A percentile compares a stretch with the other conserved stretches of the same genome.
Evolutionary conservation across 2,888 invertebrate genomes (phyloP).

Genomic region (Hedya salicella): DNA sequence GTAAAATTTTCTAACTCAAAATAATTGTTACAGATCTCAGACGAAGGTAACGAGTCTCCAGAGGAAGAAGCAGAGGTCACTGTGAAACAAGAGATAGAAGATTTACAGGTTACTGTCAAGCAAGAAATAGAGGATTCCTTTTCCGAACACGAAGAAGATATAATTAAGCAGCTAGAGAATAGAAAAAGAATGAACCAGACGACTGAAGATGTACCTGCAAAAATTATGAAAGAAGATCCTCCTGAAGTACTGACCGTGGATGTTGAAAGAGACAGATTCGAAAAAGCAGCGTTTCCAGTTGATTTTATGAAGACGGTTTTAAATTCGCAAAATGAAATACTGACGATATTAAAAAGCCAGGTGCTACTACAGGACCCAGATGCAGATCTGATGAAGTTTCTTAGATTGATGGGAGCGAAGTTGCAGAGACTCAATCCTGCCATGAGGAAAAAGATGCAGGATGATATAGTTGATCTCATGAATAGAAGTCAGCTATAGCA

Average conservation of each 20-base stretch:
- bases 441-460: constrained; percentile 8
- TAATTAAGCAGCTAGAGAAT: not conserved
- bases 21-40: not conserved
- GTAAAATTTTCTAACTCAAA: too few species aligned
- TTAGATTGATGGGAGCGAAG: constrained; percentile 19
- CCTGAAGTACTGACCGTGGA: not conserved
- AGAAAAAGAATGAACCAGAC: constrained; percentile 13
- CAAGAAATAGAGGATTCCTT: constrained; percentile 24
- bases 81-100: constrained; percentile 24
- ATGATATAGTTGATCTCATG: not conserved
- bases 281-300: not conserved
- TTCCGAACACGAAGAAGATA: constrained; percentile 22
- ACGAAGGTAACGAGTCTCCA: not conserved
- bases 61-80: not conserved
- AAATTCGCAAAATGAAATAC: constrained; percentile 16
- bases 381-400: constrained; percentile 9
- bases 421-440: not conserved
- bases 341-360: constrained; percentile 23
- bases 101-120: constrained; percentile 16
- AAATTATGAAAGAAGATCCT: constrained; percentile 9
- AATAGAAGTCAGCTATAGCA: not conserved
- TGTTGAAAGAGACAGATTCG: not conserved
- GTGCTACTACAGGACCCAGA: constrained; percentile 15
- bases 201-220: not conserved
- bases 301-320: constrained; percentile 22